A percentile compares a stretch with the other conserved stretches of the same genome.
These are phyloP conservation scores for Dissostichus mawsoni DNA, from an alignment of 2,113 vertebrate species.

Conservation along the genomic window DNA sequence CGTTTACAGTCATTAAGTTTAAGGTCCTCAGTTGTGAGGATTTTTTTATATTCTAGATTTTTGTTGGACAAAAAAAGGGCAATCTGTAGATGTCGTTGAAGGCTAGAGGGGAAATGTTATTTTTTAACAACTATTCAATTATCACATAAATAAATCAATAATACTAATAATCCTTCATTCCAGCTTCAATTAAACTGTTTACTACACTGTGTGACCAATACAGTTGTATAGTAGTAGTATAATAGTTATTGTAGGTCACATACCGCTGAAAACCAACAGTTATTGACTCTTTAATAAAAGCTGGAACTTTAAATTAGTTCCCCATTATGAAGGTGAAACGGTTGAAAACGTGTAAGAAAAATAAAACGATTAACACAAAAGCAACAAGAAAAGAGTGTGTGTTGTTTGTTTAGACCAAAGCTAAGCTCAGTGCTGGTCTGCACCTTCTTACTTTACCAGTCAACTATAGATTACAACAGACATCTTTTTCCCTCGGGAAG, in stretches of 20 bases:
- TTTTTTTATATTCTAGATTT: background rate
- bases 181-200: background rate
- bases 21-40: background rate
- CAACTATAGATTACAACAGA: constrained; percentile 29
- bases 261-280: constrained; percentile 2
- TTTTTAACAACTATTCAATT: background rate
- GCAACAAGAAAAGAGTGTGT: background rate
- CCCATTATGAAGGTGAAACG: constrained; percentile 1
- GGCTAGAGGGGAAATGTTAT: no score
- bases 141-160: background rate
- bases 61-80: no score
- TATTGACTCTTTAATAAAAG: background rate
- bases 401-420: background rate
- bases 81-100: no score
- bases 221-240: background rate
- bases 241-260: background rate
- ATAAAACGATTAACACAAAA: constrained; percentile 1
- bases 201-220: background rate
- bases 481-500: constrained; percentile 20
- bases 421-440: background rate
- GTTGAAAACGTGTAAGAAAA: background rate
- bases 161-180: background rate
- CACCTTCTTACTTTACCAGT: constrained; percentile 40
- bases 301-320: background rate
- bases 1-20: background rate